Conservation (phyloP, 1,140 invertebrate species). For the Drosophila takahashii region DNA sequence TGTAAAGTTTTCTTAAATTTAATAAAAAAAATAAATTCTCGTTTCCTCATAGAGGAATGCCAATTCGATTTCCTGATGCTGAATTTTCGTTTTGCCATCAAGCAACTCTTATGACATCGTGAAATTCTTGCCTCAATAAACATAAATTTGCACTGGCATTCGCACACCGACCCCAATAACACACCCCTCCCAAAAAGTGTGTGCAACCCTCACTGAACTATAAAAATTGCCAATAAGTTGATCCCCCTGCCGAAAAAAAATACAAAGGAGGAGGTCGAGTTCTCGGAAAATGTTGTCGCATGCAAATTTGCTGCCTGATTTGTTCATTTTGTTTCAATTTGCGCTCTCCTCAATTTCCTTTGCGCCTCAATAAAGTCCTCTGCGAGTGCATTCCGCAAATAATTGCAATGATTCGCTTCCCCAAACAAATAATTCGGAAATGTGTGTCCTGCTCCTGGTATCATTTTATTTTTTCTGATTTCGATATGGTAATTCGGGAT, state of each 20-base stretch:
- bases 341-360: slow-evolving; percentile 36
- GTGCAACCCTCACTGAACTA: slow-evolving; percentile 57
- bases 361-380: slow-evolving; percentile 64
- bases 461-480: slow-evolving; percentile 31
- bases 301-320: slow-evolving; percentile 80
- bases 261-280: slow-evolving; percentile 8
- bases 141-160: slow-evolving; percentile 72
- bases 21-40: neutral
- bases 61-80: neutral
- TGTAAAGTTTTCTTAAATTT: neutral
- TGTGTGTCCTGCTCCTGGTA: slow-evolving; percentile 21
- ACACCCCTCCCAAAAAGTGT: slow-evolving; percentile 5
- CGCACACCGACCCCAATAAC: slow-evolving; percentile 16
- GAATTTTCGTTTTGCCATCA: slow-evolving; percentile 9
- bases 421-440: slow-evolving; percentile 37
- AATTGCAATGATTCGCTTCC: slow-evolving; percentile 65
- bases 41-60: slow-evolving; percentile 28
- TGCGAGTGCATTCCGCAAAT: slow-evolving; percentile 71
- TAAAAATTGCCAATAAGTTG: slow-evolving; percentile 73
- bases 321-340: slow-evolving; percentile 82
- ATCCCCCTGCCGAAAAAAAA: slow-evolving; percentile 41
- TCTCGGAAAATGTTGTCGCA: slow-evolving; percentile 71
- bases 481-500: slow-evolving; percentile 69
- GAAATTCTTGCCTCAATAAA: slow-evolving; percentile 77
- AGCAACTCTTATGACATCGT: slow-evolving; percentile 65